Evolutionary conservation across 2,888 invertebrate genomes (phyloP).

Genomic region (Chloromyia formosa): DNA sequence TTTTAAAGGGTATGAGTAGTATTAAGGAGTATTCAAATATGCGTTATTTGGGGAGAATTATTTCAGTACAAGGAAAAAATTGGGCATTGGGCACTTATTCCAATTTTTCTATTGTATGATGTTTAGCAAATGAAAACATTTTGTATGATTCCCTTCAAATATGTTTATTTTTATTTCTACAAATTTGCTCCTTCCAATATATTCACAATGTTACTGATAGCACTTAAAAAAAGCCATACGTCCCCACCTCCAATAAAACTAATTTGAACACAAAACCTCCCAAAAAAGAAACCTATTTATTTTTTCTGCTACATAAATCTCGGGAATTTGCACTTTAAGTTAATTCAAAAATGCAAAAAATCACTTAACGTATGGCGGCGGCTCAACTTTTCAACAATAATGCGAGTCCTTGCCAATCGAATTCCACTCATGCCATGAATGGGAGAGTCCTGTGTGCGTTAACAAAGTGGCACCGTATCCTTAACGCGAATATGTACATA

Average conservation of each 20-base stretch:
- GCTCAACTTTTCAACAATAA: slow-evolving; percentile 14
- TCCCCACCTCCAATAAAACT: not conserved
- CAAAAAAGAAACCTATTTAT: slow-evolving; percentile 28
- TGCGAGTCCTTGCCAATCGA: slow-evolving; percentile 36
- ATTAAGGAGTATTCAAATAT: too few species aligned
- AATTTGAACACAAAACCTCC: not conserved
- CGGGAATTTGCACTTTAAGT: slow-evolving; percentile 43
- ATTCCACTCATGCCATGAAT: slow-evolving; percentile 38
- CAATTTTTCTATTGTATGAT: too few species aligned
- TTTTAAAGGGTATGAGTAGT: not conserved
- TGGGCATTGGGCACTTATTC: too few species aligned
- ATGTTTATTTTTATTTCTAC: too few species aligned
- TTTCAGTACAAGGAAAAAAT: too few species aligned
- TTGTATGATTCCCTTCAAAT: not conserved
- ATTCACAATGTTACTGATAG: too few species aligned
- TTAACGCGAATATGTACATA: too few species aligned
- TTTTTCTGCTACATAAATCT: slow-evolving; percentile 49
- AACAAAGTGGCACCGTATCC: slow-evolving; percentile 34
- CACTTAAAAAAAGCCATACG: not conserved
- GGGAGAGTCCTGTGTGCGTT: not conserved
- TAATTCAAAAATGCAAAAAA: slow-evolving; percentile 45
- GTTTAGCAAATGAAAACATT: not conserved
- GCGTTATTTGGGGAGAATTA: too few species aligned
- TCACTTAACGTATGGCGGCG: slow-evolving; percentile 45
- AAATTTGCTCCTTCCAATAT: too few species aligned